These are phyloP conservation scores for Brenthis daphne DNA, from an alignment of 2,888 invertebrate genomes.

Conservation along the genomic window DNA sequence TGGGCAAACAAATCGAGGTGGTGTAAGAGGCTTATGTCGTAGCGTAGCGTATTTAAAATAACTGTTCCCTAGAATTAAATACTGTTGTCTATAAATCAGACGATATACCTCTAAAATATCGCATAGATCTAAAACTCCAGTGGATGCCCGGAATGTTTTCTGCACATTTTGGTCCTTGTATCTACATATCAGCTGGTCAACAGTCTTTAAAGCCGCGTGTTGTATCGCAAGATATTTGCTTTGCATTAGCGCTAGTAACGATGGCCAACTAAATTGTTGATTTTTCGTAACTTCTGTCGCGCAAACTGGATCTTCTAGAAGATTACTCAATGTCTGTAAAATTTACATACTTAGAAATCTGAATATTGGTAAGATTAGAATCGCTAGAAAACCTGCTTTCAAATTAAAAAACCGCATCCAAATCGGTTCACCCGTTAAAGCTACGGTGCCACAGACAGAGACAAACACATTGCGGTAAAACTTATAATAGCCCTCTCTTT, in stretches of 20 bases:
- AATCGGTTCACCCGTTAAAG: too few species aligned
- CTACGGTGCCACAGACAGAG: too few species aligned
- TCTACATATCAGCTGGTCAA: slow-evolving; percentile 72
- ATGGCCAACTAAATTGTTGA: slow-evolving; percentile 74
- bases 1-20: too few species aligned
- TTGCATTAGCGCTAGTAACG: slow-evolving; percentile 70
- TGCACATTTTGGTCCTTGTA: slow-evolving; percentile 74
- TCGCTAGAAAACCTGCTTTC: too few species aligned
- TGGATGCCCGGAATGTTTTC: slow-evolving; percentile 73
- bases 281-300: slow-evolving; percentile 73
- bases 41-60: too few species aligned
- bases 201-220: slow-evolving; percentile 69
- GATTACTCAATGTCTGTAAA: slow-evolving; percentile 68
- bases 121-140: slow-evolving; percentile 73
- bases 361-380: neutral
- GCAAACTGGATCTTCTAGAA: slow-evolving; percentile 76
- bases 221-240: slow-evolving; percentile 79
- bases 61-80: too few species aligned
- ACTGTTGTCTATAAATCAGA: too few species aligned
- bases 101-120: slow-evolving; percentile 75
- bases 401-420: too few species aligned
- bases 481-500: too few species aligned
- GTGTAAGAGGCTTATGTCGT: too few species aligned
- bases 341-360: neutral
- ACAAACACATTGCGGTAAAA: too few species aligned